Base-by-base conservation (phyloP, 2,797 vertebrate species). In the Oryzias sinensis region DNA sequence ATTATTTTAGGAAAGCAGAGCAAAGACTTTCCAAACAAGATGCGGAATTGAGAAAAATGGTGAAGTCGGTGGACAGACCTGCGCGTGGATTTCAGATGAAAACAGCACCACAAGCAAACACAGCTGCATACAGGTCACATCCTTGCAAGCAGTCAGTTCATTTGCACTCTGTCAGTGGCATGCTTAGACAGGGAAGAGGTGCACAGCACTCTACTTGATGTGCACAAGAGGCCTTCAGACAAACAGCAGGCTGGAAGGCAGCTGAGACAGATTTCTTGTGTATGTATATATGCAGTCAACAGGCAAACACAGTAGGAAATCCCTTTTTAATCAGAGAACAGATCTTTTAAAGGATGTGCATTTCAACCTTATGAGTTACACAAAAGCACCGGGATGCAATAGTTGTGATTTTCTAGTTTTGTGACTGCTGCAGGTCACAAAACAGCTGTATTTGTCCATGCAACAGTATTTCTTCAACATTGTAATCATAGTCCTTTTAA, bases 1-100 rank as follows among this genome's bases (percentile, higher is more conserved):
- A 53, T 93, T 92, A 93, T 94, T 93, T 95, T 93, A 94, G 92
- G 87, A 90, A 84, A 94, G 95, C 89, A 94, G 93, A 93, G 93
- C 91, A 93, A 88, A 93, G 90, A 93, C 89, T 93, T 89, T 85
- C 87, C 89, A 80, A 85, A 89, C 74, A 85, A 92, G 91, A 94
- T 93, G 93, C 92, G 91, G 33, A 37, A 88, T 84, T 88, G 89
- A 92, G 80, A 74, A 79, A 37, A 68, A 84, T 68, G 84, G 74
- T 70, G 83, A 79, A 80, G 81, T 80, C 87, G 88, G 87, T 53
- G 53, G 88, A 90, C 89, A 89, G 91, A 90, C 88, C 88, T 89
- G 79, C 57, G 70, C 43, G 77, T 65, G 67, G 73, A 47, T 65
- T 72, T 85, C 65, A 56, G 78, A 83, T 71, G 82, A 71, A 78